Evolutionary conservation across 2,888 invertebrate genomes (phyloP), one percentile per base, ranked within the genome.

Genomic region (Phasia obesa): DNA sequence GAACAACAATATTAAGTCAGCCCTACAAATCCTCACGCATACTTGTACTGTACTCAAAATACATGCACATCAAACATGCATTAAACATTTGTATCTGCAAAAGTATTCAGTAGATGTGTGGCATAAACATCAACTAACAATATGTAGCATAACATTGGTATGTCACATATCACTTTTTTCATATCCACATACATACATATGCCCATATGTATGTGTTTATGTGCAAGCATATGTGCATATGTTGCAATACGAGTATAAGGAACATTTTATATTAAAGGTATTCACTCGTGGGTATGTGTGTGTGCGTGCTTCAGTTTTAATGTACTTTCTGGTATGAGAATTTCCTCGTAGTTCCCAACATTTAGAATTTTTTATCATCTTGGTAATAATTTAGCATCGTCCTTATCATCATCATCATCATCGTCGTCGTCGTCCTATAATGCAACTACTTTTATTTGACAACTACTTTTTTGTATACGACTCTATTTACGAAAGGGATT

Each of bases 301-400:
- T 27, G 17, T 47, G 65, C 42, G 3, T 47, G 5, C 42, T 17
- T 42, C 27, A 59, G 57, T 4, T 59, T 4, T 47, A 55, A 38
- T 44, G 15, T n/a, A 25, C 13, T 53, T 31, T 35, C 11, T 51
- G 49, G 23, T 21, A 74, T 31, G 17, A 19, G 65, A 47, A 62
- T 62, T 70, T 70, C 38, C 38, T 77, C 44, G 31, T 70, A 53
- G 27, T 60, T 51, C n/a, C 44, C 49, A 49, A 25, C 17, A 59
- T 47, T 35, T 44, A 51, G 59, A 71, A 76, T 65, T 76, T 81
- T 71, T 60, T 70, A 71, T 81, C 75, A 81, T 75, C 71, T 65
- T 67, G 44, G 76, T 55, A 71, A 81, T 81, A 81, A 71, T 81
- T 81, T 65, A 76, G 13, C 59, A 81, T 59, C 64, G 59, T 70